A percentile compares a stretch with the other conserved stretches of the same genome.
Conservation (phyloP, 2,113 vertebrate species). For the Chaenocephalus aceratus region DNA sequence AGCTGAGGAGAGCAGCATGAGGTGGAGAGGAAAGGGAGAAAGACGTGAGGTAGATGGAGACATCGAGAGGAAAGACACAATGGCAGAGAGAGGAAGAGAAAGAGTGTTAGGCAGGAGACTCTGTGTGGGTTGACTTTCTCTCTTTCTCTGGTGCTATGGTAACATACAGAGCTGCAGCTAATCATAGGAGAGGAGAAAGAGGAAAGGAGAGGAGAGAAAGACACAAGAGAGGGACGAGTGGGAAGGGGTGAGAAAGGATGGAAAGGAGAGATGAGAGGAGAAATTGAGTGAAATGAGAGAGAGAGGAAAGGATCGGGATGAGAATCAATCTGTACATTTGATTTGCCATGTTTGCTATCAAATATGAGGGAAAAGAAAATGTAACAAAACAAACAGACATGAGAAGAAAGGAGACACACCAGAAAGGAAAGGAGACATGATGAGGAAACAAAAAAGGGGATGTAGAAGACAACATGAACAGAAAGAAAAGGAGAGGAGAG, state of each 20-base stretch:
- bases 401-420: not conserved
- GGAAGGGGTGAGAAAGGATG: not conserved
- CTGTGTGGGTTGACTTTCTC: constrained; percentile 76
- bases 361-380: no score
- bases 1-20: constrained; percentile 18
- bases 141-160: constrained; percentile 74
- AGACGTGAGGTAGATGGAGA: constrained; percentile 24
- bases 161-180: constrained; percentile 68
- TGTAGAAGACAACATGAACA: not conserved
- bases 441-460: not conserved
- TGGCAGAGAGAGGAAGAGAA: constrained; percentile 46
- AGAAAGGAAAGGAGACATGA: not conserved
- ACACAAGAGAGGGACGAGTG: not conserved
- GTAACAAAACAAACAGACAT: no score
- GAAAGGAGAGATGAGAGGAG: not conserved
- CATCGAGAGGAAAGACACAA: constrained; percentile 25
- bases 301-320: not conserved
- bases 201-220: not conserved
- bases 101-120: constrained; percentile 62
- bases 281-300: not conserved
- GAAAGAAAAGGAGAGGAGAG: not conserved
- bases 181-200: constrained; percentile 34
- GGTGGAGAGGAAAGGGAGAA: constrained; percentile 13
- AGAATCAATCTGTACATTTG: no score
- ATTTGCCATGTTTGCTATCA: no score